These are phyloP conservation scores for Polyommatus iphigenia DNA, from an alignment of 2,888 invertebrate genomes.

Conservation along the genomic window DNA sequence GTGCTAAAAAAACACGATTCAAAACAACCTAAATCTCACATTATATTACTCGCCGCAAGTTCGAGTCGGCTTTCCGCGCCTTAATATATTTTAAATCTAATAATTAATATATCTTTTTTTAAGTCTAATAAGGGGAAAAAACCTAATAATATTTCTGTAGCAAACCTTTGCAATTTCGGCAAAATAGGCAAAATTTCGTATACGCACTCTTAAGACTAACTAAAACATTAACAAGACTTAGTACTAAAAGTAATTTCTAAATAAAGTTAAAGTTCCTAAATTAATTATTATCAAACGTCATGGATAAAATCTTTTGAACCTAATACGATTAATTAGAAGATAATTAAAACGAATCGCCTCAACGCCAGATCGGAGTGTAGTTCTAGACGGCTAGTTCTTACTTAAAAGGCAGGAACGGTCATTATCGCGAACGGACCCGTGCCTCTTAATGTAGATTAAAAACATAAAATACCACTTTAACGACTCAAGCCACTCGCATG, in stretches of 20 bases:
- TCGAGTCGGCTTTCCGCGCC: no score
- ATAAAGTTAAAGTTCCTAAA: background rate
- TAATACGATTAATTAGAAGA: slow-evolving; percentile 26
- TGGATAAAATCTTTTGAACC: slow-evolving; percentile 22
- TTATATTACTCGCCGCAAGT: no score
- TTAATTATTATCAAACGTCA: slow-evolving; percentile 5
- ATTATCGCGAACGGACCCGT: slow-evolving; percentile 49
- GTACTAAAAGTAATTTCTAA: background rate
- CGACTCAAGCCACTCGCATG: slow-evolving; percentile 53
- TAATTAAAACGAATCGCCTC: slow-evolving; percentile 25
- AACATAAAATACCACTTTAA: slow-evolving; percentile 63
- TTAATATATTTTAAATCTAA: no score
- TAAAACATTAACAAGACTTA: no score
- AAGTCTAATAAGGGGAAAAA: no score
- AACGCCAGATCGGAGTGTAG: slow-evolving; percentile 13
- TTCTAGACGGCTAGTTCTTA: slow-evolving; percentile 16
- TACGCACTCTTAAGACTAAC: no score
- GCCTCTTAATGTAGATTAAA: slow-evolving; percentile 65
- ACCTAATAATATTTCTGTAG: no score
- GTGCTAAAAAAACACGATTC: no score
- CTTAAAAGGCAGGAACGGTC: slow-evolving; percentile 34
- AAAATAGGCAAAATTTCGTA: no score
- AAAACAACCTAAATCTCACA: no score
- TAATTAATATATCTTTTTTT: no score
- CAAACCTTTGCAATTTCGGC: no score